phyloP scores from a whole-genome alignment of 1,140 invertebrate genomes.

The Sycophila sp. region DNA sequence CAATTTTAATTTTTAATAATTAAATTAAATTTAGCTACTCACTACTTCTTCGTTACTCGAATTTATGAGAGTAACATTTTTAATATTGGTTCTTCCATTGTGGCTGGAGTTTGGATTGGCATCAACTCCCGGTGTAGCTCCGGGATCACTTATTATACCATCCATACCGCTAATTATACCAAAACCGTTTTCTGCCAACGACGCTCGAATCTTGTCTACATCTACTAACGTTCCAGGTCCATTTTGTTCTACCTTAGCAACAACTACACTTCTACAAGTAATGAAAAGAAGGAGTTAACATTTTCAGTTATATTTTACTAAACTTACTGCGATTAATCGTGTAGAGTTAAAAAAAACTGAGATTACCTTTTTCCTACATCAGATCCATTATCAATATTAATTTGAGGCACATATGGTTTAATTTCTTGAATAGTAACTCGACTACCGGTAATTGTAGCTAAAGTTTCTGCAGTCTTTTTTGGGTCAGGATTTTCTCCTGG shows the following conservation, averaged over 20 bases:
- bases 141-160: slow-evolving; percentile 19
- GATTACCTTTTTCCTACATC: slow-evolving; percentile 51
- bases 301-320: slow-evolving; percentile 13
- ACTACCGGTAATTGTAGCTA: slow-evolving; percentile 80
- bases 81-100: slow-evolving; percentile 40
- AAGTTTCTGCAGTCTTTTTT: slow-evolving; percentile 75
- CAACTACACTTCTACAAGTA: slow-evolving; percentile 77
- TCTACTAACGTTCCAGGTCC: slow-evolving; percentile 59
- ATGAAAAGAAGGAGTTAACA: background rate
- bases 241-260: slow-evolving; percentile 67
- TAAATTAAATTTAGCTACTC: slow-evolving; percentile 37
- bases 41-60: slow-evolving; percentile 55
- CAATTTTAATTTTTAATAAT: background rate
- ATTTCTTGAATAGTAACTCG: slow-evolving; percentile 79
- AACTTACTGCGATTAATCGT: background rate
- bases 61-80: slow-evolving; percentile 47
- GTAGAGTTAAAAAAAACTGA: background rate
- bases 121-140: slow-evolving; percentile 1
- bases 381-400: slow-evolving; percentile 33
- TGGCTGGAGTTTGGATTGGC: slow-evolving; percentile 18
- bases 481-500: slow-evolving; percentile 78
- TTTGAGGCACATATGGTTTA: slow-evolving; percentile 71
- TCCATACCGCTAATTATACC: slow-evolving; percentile 57
- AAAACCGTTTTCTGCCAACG: slow-evolving; percentile 74
- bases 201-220: slow-evolving; percentile 63